These are phyloP conservation scores for Muscidifurax raptorellus DNA, from an alignment of 1,140 invertebrate genomes.

Conservation along the genomic window DNA sequence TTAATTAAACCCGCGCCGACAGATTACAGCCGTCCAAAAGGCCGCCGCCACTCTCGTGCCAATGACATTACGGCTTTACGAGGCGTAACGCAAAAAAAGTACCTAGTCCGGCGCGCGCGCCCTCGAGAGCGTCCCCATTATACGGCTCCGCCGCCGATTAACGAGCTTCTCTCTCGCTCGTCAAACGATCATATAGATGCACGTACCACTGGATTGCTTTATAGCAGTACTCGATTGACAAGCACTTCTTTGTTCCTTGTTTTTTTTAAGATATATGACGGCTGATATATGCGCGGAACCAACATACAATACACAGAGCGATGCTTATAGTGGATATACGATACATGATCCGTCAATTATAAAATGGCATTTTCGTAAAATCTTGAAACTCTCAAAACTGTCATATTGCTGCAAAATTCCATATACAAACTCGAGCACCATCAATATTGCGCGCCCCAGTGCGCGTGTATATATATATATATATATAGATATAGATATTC, in stretches of 20 bases:
- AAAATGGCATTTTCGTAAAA: neutral
- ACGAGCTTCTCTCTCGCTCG: neutral
- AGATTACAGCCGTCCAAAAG: constrained; percentile 66
- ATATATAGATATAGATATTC: neutral
- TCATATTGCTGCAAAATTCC: neutral
- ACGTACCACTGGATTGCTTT: neutral
- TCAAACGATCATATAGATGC: constrained; percentile 9
- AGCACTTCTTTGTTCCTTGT: neutral
- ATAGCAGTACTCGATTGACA: neutral
- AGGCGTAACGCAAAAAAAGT: constrained; percentile 62
- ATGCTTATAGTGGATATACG: neutral
- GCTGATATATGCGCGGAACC: too few relatives aligned
- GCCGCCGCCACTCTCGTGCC: constrained; percentile 52
- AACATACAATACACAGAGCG: neutral
- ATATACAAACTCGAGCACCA: neutral
- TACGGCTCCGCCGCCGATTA: constrained; percentile 9
- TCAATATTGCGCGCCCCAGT: neutral
- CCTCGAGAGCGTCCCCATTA: neutral
- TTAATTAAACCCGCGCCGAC: constrained; percentile 70
- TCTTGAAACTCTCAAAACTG: neutral
- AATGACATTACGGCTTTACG: constrained; percentile 70
- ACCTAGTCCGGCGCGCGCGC: constrained; percentile 38
- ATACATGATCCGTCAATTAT: neutral
- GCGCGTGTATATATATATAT: neutral
- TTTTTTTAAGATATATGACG: neutral